phyloP scores from a whole-genome alignment of 1,140 invertebrate genomes.

The Limonius californicus region DNA sequence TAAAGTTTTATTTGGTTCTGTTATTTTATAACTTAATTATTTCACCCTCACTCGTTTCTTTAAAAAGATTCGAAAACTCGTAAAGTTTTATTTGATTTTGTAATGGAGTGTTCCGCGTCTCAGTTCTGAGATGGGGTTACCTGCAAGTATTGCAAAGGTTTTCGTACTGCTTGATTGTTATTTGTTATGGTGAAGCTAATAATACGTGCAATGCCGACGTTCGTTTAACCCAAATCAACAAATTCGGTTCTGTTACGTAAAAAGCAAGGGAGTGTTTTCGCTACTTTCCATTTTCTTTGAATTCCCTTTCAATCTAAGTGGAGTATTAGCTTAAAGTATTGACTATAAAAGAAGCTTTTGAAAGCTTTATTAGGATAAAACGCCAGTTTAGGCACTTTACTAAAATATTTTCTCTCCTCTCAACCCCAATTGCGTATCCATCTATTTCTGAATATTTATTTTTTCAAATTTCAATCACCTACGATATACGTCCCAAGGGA shows the following conservation, averaged over 20 bases:
- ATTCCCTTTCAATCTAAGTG: slow-evolving; percentile 6
- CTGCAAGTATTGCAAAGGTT: background rate
- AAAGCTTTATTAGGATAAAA: slow-evolving; percentile 15
- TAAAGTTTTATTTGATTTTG: slow-evolving; percentile 10
- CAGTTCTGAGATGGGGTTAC: background rate
- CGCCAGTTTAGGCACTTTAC: slow-evolving; percentile 5
- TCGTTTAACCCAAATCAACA: background rate
- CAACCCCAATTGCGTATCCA: too few species aligned
- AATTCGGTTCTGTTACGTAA: background rate
- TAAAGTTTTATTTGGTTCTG: slow-evolving; percentile 11
- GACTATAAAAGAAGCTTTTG: slow-evolving; percentile 7
- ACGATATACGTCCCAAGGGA: too few species aligned
- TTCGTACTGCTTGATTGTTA: background rate
- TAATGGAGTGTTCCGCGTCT: slow-evolving; percentile 3
- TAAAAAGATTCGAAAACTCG: slow-evolving; percentile 11
- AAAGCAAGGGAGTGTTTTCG: background rate
- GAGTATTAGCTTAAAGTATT: slow-evolving; percentile 10
- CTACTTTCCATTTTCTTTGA: slow-evolving; percentile 11
- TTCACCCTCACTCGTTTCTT: slow-evolving; percentile 9
- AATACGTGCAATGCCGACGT: background rate
- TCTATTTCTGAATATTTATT: too few species aligned
- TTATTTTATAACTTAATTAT: slow-evolving; percentile 15
- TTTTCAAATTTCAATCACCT: too few species aligned
- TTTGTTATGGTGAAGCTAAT: background rate
- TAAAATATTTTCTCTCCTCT: slow-evolving; percentile 2